Conservation (phyloP, 2,888 invertebrate genomes). For the Oasisia sp. region DNA sequence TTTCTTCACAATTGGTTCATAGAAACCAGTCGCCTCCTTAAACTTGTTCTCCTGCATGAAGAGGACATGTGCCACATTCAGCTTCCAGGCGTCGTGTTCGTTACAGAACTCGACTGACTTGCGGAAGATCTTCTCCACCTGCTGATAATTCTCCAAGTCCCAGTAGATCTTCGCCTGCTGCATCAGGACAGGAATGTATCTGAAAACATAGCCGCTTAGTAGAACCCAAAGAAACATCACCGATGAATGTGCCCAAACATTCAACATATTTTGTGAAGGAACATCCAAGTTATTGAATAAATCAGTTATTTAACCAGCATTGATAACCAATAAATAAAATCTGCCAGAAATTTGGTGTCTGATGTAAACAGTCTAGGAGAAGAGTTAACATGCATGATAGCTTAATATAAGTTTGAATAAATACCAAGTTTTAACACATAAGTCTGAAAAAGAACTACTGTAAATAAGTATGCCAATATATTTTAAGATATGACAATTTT, state of each 20-base stretch:
- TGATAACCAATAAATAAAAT: too few species aligned
- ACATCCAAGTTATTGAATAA: neutral
- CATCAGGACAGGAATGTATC: conserved; percentile 98
- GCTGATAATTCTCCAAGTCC: conserved; percentile 94
- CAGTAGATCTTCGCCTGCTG: conserved; percentile 98
- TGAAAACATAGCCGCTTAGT: conserved; percentile 51
- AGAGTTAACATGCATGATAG: too few species aligned
- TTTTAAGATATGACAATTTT: neutral
- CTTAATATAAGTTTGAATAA: too few species aligned
- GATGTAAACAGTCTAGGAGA: too few species aligned
- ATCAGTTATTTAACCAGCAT: neutral
- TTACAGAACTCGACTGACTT: conserved; percentile 98
- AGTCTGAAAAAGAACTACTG: too few species aligned
- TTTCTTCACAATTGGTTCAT: conserved; percentile 96
- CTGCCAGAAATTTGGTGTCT: too few species aligned
- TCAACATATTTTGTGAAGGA: neutral
- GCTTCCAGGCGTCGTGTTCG: conserved; percentile 95
- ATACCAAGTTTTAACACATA: too few species aligned
- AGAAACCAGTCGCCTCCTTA: conserved; percentile 96
- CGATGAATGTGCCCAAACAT: neutral
- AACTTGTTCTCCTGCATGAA: conserved; percentile 99
- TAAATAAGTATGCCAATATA: too few species aligned
- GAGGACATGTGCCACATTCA: conserved; percentile 97
- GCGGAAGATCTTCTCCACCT: conserved; percentile 93
- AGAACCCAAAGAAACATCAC: neutral